Evolutionary conservation across 2,113 vertebrate species (phyloP).

Genomic region (Gobio gobio): DNA sequence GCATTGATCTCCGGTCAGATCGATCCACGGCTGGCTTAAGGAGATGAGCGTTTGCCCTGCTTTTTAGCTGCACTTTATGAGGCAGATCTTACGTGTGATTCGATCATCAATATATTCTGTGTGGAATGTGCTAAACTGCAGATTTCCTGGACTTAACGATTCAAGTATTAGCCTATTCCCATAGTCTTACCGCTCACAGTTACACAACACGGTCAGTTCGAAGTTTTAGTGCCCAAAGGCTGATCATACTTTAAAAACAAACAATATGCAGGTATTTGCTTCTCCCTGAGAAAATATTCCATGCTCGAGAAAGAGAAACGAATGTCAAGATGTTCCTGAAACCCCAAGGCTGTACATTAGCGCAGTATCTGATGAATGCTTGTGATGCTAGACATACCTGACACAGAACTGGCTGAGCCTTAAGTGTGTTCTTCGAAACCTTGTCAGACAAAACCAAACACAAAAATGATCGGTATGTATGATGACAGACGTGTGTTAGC

Average conservation of each 20-base stretch:
- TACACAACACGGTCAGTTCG: not conserved
- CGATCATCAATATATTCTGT: not conserved
- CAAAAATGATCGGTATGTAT: not conserved
- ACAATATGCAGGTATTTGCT: slow-evolving; percentile 19
- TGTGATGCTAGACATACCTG: not conserved
- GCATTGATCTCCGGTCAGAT: slow-evolving; percentile 48
- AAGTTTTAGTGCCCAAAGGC: not conserved
- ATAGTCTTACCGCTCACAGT: not conserved
- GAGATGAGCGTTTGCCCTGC: slow-evolving; percentile 12
- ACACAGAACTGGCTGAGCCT: not conserved
- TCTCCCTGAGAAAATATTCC: slow-evolving; percentile 15
- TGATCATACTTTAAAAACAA: not conserved
- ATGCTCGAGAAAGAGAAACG: not conserved
- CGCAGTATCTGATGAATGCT: not conserved
- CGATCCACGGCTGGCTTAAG: slow-evolving; percentile 35
- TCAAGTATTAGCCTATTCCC: not conserved
- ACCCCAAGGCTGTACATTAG: not conserved
- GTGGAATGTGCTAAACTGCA: not conserved
- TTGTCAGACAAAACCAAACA: not conserved
- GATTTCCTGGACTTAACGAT: not conserved
- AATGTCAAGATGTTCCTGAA: slow-evolving; percentile 1
- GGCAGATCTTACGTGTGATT: not conserved
- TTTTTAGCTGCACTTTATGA: slow-evolving; percentile 11
- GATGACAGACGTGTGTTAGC: not conserved
- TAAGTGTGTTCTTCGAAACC: not conserved